Evolutionary conservation across 2,113 vertebrate species (phyloP).

Genomic region (Pelodiscus sinensis): DNA sequence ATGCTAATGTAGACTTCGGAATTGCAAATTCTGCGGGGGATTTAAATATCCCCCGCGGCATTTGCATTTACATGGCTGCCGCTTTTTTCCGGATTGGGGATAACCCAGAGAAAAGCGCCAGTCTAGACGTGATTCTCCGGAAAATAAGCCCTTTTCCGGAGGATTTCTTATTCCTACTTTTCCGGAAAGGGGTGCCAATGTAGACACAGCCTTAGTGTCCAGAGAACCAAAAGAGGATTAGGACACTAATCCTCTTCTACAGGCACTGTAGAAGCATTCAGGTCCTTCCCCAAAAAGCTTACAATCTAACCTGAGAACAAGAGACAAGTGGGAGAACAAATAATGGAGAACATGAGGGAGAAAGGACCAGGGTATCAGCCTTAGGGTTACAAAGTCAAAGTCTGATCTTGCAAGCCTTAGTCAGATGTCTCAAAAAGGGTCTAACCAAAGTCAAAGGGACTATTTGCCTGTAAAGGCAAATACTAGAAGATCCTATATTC

Average conservation of each 20-base stretch:
- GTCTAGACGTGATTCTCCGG: no score
- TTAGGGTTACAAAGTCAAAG: not conserved
- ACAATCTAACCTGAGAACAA: not conserved
- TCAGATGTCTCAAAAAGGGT: not conserved
- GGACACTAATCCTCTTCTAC: not conserved
- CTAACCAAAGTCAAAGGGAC: not conserved
- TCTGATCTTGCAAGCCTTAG: not conserved
- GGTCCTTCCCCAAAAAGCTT: not conserved
- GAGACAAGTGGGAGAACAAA: rapidly evolving
- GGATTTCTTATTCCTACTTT: no score
- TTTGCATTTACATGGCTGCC: no score
- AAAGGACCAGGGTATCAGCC: not conserved
- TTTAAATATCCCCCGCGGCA: no score
- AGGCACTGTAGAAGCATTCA: not conserved
- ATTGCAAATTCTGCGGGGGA: no score
- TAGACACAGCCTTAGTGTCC: not conserved
- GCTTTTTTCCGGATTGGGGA: no score
- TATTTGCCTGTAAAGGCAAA: not conserved
- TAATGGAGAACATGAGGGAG: not conserved
- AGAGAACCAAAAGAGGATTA: not conserved
- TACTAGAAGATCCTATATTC: not conserved
- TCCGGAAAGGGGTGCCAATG: no score
- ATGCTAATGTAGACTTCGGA: no score
- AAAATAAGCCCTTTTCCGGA: no score
- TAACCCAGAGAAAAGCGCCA: no score